A percentile compares a stretch with the other conserved stretches of the same genome.
These are phyloP conservation scores for Ciconia stormi DNA, from an alignment of 2,113 vertebrate species.

Conservation along the genomic window DNA sequence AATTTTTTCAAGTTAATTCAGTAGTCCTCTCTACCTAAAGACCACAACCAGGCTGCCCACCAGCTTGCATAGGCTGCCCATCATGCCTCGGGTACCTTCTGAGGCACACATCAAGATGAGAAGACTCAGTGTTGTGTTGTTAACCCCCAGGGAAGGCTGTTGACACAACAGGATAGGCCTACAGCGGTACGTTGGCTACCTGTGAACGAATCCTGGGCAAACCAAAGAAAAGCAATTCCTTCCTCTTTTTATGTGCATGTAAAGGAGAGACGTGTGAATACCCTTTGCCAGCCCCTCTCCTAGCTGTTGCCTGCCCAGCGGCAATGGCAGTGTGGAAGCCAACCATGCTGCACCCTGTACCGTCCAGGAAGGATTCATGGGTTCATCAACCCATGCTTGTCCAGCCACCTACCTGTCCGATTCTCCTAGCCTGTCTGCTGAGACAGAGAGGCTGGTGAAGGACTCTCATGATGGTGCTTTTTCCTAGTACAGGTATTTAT, in stretches of 20 bases:
- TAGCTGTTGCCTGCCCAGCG: not conserved
- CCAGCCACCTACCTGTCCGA: not conserved
- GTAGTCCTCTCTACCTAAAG: not conserved
- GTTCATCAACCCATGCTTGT: not conserved
- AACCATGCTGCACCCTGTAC: not conserved
- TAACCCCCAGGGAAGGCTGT: not conserved
- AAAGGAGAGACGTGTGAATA: not conserved
- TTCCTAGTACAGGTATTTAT: not conserved
- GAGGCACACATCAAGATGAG: fast-evolving
- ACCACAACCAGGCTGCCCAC: too few species aligned
- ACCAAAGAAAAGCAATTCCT: not conserved
- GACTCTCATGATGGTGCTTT: not conserved
- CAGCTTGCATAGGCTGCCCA: not conserved
- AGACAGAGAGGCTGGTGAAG: not conserved
- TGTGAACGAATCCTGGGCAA: not conserved
- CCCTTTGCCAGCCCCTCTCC: fast-evolving
- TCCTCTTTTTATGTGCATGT: not conserved
- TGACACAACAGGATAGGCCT: not conserved
- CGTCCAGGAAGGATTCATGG: not conserved
- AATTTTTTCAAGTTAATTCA: not conserved
- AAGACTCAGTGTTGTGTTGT: not conserved
- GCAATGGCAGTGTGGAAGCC: not conserved
- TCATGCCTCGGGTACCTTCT: fast-evolving
- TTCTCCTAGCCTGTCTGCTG: not conserved
- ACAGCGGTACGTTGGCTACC: fast-evolving